A percentile compares a stretch with the other conserved stretches of the same genome.
These are phyloP conservation scores for Zaprionus africanus DNA, from an alignment of 1,140 invertebrate species.

Conservation along the genomic window DNA sequence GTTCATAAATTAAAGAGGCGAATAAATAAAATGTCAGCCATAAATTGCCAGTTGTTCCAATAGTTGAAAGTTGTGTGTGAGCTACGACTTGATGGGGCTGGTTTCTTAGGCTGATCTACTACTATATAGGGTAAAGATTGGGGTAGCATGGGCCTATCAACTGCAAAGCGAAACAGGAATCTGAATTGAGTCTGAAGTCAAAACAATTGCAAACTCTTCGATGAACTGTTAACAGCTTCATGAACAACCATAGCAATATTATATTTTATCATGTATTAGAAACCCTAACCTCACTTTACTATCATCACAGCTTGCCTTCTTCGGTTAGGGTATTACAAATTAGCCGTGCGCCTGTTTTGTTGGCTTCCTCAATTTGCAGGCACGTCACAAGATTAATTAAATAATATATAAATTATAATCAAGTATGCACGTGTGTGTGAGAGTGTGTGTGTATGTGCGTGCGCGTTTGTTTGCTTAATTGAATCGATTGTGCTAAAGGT, in stretches of 20 bases:
- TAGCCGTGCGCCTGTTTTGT: neutral
- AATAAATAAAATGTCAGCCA: conserved; percentile 48
- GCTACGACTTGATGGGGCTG: neutral
- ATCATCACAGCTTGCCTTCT: neutral
- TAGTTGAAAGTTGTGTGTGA: conserved; percentile 48
- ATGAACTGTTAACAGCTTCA: too few species aligned
- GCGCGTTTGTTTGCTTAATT: conserved; percentile 53
- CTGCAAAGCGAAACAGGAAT: too few species aligned
- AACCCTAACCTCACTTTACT: neutral
- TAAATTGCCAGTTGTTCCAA: conserved; percentile 46
- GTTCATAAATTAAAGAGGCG: conserved; percentile 72
- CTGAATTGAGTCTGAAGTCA: too few species aligned
- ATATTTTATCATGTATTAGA: too few species aligned
- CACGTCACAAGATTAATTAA: conserved; percentile 32
- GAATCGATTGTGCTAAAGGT: conserved; percentile 41
- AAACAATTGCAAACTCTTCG: too few species aligned
- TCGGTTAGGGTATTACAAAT: conserved; percentile 1
- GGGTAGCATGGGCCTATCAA: too few species aligned
- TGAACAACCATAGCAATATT: too few species aligned
- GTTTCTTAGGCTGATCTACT: neutral
- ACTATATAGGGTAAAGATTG: neutral
- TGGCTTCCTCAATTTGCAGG: neutral
- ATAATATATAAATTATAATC: conserved; percentile 21
- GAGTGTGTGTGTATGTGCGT: conserved; percentile 33
- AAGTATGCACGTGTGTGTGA: conserved; percentile 22